phyloP scores from a whole-genome alignment of 2,797 vertebrate genomes.

The Scolopax bukidnonensis region DNA sequence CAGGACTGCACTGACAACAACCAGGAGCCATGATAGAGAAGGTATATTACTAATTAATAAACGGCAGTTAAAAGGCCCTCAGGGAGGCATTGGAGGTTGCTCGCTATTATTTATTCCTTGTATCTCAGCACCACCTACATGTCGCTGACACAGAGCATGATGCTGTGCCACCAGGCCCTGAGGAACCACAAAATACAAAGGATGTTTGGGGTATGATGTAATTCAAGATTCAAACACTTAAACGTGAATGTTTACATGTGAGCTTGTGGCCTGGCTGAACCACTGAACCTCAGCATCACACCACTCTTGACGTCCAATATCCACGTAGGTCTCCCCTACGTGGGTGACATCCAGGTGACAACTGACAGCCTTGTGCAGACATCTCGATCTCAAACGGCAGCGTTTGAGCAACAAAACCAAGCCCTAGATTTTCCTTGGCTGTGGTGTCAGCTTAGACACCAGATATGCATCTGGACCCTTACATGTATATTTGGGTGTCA shows the following conservation, averaged over 20 bases:
- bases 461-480: not conserved
- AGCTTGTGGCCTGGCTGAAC: not conserved
- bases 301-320: not conserved
- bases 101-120: not conserved
- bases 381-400: not conserved
- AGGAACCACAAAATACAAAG: not conserved
- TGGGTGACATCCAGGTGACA: fast-evolving
- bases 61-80: not conserved
- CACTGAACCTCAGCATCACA: not conserved
- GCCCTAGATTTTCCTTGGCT: not conserved
- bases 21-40: not conserved
- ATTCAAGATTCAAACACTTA: not conserved
- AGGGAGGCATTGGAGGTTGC: not conserved
- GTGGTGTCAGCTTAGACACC: not conserved
- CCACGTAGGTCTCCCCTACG: not conserved
- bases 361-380: not conserved
- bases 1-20: not conserved
- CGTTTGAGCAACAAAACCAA: not conserved
- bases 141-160: not conserved
- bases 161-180: not conserved
- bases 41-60: not conserved
- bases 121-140: not conserved
- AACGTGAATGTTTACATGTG: not conserved
- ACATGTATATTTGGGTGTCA: not conserved
- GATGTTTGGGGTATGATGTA: not conserved